Base-by-base conservation (phyloP, 1,140 invertebrate species). In the Pseudachorutes palmiensis region DNA sequence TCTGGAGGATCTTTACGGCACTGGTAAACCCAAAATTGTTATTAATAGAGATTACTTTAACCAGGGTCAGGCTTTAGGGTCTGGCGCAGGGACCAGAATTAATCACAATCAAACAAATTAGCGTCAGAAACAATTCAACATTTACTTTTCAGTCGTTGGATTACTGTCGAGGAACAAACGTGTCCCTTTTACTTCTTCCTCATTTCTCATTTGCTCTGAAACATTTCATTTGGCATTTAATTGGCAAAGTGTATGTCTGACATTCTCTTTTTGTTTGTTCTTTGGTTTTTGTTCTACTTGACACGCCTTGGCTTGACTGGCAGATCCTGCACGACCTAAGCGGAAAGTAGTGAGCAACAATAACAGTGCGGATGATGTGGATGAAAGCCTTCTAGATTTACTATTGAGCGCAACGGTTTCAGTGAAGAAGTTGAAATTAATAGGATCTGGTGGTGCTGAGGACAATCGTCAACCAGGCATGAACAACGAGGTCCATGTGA, bases 401-500 rank as follows among this genome's bases (percentile, higher is more conserved):
- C 30, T 61, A 26, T 31, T 61, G 19, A 36, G 29, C 5, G 5
- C 26, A n/a, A n/a, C n/a, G n/a, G n/a, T n/a, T 9, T 61, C 30
- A 61, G 29, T 61, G 32, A 61, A 61, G 32, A 19, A 36, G 24
- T 61, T 61, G 59, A 32, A 61, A 31, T 61, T 61, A 36, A 9
- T 61, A 61, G 59, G 59, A 61, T 9, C 29, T 58, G 55, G 55
- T 12, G 24, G 9, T 22, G 12, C 55, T 22, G 28, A 12, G 19
- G 59, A 26, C 26, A 31, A 26, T 36, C 5, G 32, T 36, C 12
- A 29, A 19, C 12, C 30, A 2, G 58, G 41, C 14, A 33, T 41
- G 36, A 67, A 83, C 45, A 83, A 86, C 71, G 80, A 79, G 77
- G 82, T 82, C 73, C 82, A 83, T 70, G 83, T 87, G 71, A 86